Percentiles rank a stretch among this genome's conserved stretches.
These are phyloP conservation scores for Todiramphus chloris DNA, from an alignment of 2,113 vertebrate genomes.

Conservation along the genomic window DNA sequence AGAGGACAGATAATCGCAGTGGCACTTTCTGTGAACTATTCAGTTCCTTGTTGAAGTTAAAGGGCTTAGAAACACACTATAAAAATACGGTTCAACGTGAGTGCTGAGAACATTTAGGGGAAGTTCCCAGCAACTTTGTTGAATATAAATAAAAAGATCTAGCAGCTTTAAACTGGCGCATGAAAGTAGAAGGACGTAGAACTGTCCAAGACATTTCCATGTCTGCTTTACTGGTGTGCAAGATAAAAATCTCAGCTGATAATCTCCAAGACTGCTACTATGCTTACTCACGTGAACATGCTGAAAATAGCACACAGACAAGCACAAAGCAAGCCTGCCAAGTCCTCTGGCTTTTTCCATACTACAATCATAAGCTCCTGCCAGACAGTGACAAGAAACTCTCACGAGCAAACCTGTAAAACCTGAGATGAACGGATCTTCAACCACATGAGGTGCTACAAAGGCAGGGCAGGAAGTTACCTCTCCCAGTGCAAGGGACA, in stretches of 20 bases:
- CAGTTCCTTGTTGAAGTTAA: neutral
- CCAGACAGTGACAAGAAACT: neutral
- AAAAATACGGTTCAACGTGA: neutral
- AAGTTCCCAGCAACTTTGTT: neutral
- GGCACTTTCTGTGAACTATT: neutral
- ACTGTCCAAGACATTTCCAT: neutral
- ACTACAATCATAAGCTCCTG: neutral
- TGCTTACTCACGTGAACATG: neutral
- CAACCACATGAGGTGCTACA: neutral
- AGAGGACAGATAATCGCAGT: neutral
- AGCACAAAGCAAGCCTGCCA: neutral
- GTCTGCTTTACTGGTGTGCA: neutral
- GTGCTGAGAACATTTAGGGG: neutral
- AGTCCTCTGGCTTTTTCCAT: neutral
- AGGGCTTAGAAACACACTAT: neutral
- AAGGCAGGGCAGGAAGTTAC: neutral
- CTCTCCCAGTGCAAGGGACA: neutral
- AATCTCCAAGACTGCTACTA: neutral
- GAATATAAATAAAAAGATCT: neutral
- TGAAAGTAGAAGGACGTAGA: neutral
- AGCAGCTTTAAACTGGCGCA: neutral
- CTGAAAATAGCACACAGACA: neutral
- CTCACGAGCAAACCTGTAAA: neutral
- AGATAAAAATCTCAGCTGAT: neutral
- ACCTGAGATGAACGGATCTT: fast-evolving